Conservation (phyloP, 37 sponge, comb jelly and placozoan genomes). For the Hormiphora californensis region DNA sequence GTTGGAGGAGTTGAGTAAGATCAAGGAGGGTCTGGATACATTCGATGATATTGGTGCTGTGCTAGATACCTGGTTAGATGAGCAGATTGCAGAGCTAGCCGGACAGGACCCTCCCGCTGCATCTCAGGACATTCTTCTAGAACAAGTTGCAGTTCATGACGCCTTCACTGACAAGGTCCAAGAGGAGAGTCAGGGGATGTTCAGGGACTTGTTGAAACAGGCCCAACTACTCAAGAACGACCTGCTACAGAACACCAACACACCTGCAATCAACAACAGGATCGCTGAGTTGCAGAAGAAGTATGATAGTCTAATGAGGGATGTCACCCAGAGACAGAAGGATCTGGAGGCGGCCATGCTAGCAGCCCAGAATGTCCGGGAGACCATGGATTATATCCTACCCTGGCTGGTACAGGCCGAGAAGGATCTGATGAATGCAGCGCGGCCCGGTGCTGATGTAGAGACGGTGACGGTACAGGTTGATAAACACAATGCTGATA, state of each 20-base stretch:
- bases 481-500: conserved; percentile 27
- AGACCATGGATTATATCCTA: conserved; percentile 34
- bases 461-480: conserved; percentile 12
- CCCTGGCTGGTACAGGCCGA: neutral
- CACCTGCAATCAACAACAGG: conserved; percentile 3
- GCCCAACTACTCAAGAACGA: conserved; percentile 38
- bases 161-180: conserved; percentile 34
- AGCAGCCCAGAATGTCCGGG: conserved; percentile 5
- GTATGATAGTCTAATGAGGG: conserved; percentile 27
- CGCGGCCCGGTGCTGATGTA: conserved; percentile 25
- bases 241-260: neutral
- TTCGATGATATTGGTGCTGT: neutral
- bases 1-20: neutral
- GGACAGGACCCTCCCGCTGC: conserved; percentile 28
- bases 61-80: conserved; percentile 13
- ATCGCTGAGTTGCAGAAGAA: conserved; percentile 51
- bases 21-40: neutral
- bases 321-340: neutral
- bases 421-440: conserved; percentile 30
- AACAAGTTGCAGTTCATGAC: neutral
- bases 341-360: conserved; percentile 13
- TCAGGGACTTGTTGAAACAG: conserved; percentile 21
- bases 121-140: neutral
- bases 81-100: conserved; percentile 20
- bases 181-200: conserved; percentile 11